Evolutionary conservation across 1,140 invertebrate genomes (phyloP).

Genomic region (Pissodes strobi): DNA sequence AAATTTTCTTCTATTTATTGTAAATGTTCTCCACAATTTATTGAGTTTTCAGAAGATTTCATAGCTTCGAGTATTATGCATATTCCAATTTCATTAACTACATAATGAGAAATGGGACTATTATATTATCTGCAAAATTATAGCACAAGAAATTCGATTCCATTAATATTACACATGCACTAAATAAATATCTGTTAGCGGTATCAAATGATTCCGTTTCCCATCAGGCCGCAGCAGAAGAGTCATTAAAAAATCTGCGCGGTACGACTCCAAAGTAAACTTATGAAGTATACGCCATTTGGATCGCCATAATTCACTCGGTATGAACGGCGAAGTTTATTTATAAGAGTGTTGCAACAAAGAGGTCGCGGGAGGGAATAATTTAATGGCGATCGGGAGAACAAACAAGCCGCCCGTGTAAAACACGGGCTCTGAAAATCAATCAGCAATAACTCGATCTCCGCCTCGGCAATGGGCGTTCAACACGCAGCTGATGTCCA

Average conservation of each 20-base stretch:
- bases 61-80: too few species aligned
- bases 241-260: conserved; percentile 19
- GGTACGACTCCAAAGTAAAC: conserved; percentile 6
- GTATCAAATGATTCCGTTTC: conserved; percentile 2
- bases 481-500: conserved; percentile 39
- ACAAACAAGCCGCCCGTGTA: conserved; percentile 47
- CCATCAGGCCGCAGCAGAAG: neutral
- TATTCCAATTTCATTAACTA: too few species aligned
- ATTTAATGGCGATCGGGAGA: conserved; percentile 47
- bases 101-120: too few species aligned
- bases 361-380: conserved; percentile 44
- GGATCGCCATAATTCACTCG: conserved; percentile 39
- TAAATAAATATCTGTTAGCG: neutral
- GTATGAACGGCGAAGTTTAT: conserved; percentile 31
- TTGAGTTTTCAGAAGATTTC: too few species aligned
- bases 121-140: too few species aligned
- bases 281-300: conserved; percentile 17
- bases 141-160: too few species aligned
- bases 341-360: conserved; percentile 35
- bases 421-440: conserved; percentile 47
- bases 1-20: too few species aligned
- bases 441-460: conserved; percentile 49
- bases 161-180: too few species aligned
- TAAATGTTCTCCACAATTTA: too few species aligned
- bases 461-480: conserved; percentile 14